A percentile compares a stretch with the other conserved stretches of the same genome.
Evolutionary conservation across 2,888 invertebrate species (phyloP).

Genomic region (Lottia gigantea): DNA sequence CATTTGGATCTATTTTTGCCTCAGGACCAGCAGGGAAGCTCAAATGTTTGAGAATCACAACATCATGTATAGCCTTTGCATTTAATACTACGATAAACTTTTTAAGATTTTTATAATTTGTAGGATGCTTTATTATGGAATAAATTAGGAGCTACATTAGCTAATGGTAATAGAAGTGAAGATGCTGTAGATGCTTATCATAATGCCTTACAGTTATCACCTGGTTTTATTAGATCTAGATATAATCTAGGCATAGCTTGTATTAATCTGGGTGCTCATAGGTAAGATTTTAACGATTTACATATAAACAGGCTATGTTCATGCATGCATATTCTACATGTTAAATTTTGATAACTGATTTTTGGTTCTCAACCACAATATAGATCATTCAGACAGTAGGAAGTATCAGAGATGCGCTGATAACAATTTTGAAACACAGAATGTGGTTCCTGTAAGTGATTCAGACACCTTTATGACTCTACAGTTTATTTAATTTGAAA

Average conservation of each 20-base stretch:
- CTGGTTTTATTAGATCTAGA: conserved; percentile 95
- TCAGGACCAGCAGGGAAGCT: background rate
- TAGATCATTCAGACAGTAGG: too few relatives aligned
- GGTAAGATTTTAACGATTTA: conserved; percentile 66
- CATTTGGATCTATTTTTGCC: background rate
- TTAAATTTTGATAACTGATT: too few relatives aligned
- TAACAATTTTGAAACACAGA: too few relatives aligned
- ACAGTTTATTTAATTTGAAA: too few relatives aligned
- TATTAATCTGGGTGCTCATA: conserved; percentile 91
- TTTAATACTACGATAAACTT: background rate
- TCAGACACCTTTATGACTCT: too few relatives aligned
- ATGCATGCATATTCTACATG: too few relatives aligned
- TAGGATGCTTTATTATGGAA: conserved; percentile 94
- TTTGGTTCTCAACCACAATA: too few relatives aligned
- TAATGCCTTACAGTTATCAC: conserved; percentile 87
- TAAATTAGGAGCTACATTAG: conserved; percentile 94
- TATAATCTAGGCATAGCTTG: conserved; percentile 99
- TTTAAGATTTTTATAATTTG: conserved; percentile 9
- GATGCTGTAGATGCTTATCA: conserved; percentile 97
- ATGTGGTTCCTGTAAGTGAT: too few relatives aligned
- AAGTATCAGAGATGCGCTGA: too few relatives aligned
- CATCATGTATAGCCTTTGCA: too few relatives aligned
- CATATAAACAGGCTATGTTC: background rate
- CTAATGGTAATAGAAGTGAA: conserved; percentile 93
- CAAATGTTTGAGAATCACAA: too few relatives aligned